Base-by-base conservation (phyloP, 2,113 vertebrate species). In the Grammomys dolichurus region DNA sequence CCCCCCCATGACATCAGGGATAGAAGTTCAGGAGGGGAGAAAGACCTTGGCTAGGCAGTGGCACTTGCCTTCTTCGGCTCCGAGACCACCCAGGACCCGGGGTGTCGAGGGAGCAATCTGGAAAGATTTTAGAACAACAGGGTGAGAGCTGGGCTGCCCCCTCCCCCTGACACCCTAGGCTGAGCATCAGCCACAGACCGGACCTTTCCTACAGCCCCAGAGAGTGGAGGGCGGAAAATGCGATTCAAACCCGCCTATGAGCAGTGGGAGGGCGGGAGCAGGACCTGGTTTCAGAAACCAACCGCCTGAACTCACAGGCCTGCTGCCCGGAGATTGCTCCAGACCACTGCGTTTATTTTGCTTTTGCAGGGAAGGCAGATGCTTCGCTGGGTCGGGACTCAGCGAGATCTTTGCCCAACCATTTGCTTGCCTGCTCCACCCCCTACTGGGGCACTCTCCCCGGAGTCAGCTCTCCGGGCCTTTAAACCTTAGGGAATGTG, bases 401-500 rank as follows among this genome's bases (percentile, higher is more conserved):
- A 4, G 89, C 33, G 56, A 94, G 80, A 76, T 89, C 80, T 28
- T 22, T 20, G 58, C 91, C 76, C 48, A 11, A 80, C 97, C 97
- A 97, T 97, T 98, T 98, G 97, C 69, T 95, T 36, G 77, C 82
- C 86, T 87, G 95, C 76, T 81, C 92, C 95, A 93, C 97, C 95
- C 97, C 97, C 96, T 63, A 76, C 96, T 78, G 78, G 94, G 78
- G 90, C 22, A n/a, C 93, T 77, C 1, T 90, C 90, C 85, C 20
- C 0, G 40, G 72, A 94, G 86, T 89, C 95, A 60, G 77, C 88
- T 97, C 95, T 94, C 51, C 36, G 63, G 95, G 92, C 95, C 4
- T 96, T 97, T 93, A 76, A 95, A 98, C 98, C 96, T 93, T 85
- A 82, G 96, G 96, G 95, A 97, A 97, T 97, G 97, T 96, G 96